These are phyloP conservation scores for Cydia amplana DNA, from an alignment of 1,140 invertebrate genomes.

Conservation along the genomic window DNA sequence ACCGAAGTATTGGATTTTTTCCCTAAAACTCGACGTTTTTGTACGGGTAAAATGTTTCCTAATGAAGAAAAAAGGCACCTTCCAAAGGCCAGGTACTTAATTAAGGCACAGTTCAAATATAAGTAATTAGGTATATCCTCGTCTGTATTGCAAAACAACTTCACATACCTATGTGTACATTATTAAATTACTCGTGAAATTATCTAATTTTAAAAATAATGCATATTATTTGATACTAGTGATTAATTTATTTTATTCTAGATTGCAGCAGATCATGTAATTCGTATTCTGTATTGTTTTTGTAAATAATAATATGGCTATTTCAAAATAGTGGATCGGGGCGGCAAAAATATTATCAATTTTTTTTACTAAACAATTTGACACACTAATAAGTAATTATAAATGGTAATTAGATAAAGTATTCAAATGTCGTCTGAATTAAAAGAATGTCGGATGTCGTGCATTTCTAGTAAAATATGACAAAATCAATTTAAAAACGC, in stretches of 20 bases:
- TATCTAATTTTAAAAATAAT: slow-evolving; percentile 20
- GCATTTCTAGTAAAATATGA: not conserved
- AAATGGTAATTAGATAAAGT: no score
- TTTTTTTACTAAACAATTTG: no score
- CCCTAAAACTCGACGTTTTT: not conserved
- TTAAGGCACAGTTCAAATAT: slow-evolving; percentile 50
- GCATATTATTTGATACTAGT: slow-evolving; percentile 11
- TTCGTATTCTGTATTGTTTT: slow-evolving; percentile 39
- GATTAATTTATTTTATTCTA: slow-evolving; percentile 39
- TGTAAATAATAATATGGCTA: slow-evolving; percentile 51
- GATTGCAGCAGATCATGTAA: slow-evolving; percentile 45
- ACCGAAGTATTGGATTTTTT: not conserved
- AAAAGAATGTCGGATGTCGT: not conserved
- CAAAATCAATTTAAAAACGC: not conserved
- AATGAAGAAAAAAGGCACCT: slow-evolving; percentile 46
- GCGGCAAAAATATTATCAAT: not conserved
- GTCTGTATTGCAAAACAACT: slow-evolving; percentile 22
- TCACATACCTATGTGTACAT: not conserved
- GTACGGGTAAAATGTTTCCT: not conserved
- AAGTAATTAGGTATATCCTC: slow-evolving; percentile 15
- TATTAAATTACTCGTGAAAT: slow-evolving; percentile 18
- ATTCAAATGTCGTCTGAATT: not conserved
- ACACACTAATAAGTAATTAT: no score
- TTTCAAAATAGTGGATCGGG: slow-evolving; percentile 31
- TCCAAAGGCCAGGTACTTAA: slow-evolving; percentile 47